Evolutionary conservation across 2,113 vertebrate genomes (phyloP), one percentile per base, ranked within the genome.

Genomic region (Syngnathus typhle): DNA sequence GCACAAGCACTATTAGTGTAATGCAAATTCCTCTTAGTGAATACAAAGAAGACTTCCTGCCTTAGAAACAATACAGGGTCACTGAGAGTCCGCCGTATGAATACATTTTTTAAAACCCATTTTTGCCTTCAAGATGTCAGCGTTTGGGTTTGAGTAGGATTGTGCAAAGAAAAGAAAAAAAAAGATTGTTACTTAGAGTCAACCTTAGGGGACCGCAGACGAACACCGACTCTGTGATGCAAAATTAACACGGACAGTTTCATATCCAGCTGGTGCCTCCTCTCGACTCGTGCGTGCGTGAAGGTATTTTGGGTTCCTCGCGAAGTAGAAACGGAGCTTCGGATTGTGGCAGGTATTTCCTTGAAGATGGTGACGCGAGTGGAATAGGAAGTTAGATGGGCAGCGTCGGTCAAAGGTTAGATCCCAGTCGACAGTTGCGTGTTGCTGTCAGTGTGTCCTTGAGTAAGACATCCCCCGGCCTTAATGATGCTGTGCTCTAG

Each of bases 191-290:
- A 32, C 27, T 32, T 32, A 3, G 27, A 32, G 27, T 32, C 3
- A 32, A 32, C 27, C 27, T 32, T 21, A 41, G 5, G 27, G 23
- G 32, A 65, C 18, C 51, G 47, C 18, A 52, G 47, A 65, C 47
- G 54, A 36, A 64, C 15, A 66, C 5, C 44, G 1, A 59, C 46
- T 54, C 18, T 39, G 67, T 68, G 73, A 80, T 74, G 63, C 80
- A 67, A 84, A 86, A 84, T 79, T 81, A 86, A 83, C 72, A 70
- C 76, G 82, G 80, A 67, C 69, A 70, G 76, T 71, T 69, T 77
- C 60, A 43, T 68, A 76, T 62, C 79, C 82, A 84, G 77, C 82
- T 85, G 87, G 73, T 77, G 68, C 76, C 76, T 60, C 59, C 59
- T 73, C 27, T 74, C 19, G 27, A 16, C 23, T 47, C 13, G 44